Conservation (phyloP, 2,113 vertebrate species). For the Macquaria ambigua region DNA sequence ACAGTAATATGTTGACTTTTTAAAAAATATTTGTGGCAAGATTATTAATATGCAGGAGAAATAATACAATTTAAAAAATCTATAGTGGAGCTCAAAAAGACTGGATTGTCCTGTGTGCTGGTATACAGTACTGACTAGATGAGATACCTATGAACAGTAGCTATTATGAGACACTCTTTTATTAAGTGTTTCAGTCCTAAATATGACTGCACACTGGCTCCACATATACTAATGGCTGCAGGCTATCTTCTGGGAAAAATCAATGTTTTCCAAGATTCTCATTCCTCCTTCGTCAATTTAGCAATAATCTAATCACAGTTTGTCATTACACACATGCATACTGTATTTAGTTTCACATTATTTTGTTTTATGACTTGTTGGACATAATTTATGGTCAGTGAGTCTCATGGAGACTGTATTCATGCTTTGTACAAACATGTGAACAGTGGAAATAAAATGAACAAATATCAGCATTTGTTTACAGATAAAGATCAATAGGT, state of each 20-base stretch:
- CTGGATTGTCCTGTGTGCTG: not conserved
- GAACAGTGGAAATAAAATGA: not conserved
- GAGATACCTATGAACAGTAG: not conserved
- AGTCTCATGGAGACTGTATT: not conserved
- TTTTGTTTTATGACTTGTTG: not conserved
- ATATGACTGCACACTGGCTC: not conserved
- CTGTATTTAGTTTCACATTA: not conserved
- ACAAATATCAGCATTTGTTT: not conserved
- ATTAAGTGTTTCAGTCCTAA: not conserved
- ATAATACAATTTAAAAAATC: not conserved
- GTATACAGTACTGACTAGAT: not conserved
- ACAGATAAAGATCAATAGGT: not conserved
- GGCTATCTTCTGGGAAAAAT: not conserved
- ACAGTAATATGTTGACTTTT: no score
- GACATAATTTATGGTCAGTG: not conserved
- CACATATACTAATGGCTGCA: no score
- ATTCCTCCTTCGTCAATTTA: not conserved
- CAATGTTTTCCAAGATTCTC: not conserved
- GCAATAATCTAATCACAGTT: not conserved
- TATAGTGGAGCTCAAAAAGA: not conserved
- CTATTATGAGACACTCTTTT: not conserved
- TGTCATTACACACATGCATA: not conserved
- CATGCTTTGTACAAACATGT: slow-evolving; percentile 5
- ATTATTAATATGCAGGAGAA: not conserved
- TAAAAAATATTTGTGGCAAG: not conserved